A percentile compares a stretch with the other conserved stretches of the same genome.
Evolutionary conservation across 2,113 vertebrate genomes (phyloP).

Genomic region (Actinemys pallida): DNA sequence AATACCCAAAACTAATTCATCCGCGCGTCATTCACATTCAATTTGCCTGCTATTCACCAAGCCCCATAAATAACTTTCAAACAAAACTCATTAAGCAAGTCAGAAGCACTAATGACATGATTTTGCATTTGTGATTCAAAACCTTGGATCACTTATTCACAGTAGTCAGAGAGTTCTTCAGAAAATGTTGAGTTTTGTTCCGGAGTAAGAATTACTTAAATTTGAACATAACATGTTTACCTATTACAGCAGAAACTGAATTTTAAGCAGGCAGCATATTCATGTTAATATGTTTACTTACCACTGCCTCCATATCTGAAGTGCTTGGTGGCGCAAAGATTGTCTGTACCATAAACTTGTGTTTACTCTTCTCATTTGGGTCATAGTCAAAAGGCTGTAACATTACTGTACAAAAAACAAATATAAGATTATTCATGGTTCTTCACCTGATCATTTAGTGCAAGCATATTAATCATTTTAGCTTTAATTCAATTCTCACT

Average conservation of each 20-base stretch:
- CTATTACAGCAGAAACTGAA: background rate
- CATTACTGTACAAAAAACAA: constrained; percentile 88
- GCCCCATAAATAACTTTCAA: background rate
- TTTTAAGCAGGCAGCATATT: background rate
- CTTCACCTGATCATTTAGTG: background rate
- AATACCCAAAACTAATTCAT: background rate
- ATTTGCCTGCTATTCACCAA: background rate
- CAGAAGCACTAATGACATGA: background rate
- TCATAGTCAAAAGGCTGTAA: constrained; percentile 98
- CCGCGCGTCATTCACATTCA: background rate
- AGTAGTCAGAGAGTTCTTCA: background rate
- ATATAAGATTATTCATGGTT: background rate
- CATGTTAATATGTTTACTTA: constrained; percentile 77
- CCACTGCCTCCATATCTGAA: constrained; percentile 96
- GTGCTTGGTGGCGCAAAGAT: constrained; percentile 92
- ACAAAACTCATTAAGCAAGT: background rate
- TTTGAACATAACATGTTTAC: background rate
- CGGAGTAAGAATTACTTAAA: background rate
- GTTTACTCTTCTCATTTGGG: constrained; percentile 99
- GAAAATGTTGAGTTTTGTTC: background rate
- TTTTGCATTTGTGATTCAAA: background rate
- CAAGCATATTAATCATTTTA: background rate
- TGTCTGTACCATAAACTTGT: constrained; percentile 99
- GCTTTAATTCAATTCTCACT: background rate
- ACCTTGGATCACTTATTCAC: background rate